Evolutionary conservation across 2,888 invertebrate genomes (phyloP).

Genomic region (Drosophila kambysellisi): DNA sequence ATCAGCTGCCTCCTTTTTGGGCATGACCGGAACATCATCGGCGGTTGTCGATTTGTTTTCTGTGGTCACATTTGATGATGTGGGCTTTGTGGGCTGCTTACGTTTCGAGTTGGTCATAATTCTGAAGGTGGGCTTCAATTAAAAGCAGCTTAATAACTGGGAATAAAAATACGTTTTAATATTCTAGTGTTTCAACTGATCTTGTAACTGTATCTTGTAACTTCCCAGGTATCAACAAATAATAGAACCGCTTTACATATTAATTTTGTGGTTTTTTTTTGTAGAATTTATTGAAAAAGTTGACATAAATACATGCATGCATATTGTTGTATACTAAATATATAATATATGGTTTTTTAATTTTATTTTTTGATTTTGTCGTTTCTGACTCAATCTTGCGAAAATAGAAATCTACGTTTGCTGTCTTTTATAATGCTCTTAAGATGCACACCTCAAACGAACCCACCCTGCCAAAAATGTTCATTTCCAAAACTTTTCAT

Average conservation of each 20-base stretch:
- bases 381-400: conserved; percentile 66
- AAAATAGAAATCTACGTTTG: conserved; percentile 78
- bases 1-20: background rate
- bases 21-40: background rate
- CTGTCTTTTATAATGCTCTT: conserved; percentile 31
- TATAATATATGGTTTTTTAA: conserved; percentile 80
- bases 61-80: conserved; percentile 8
- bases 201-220: background rate
- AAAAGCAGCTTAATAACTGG: background rate
- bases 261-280: conserved; percentile 45
- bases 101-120: conserved; percentile 68
- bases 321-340: conserved; percentile 84
- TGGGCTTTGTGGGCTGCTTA: conserved; percentile 48
- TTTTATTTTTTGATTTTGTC: conserved; percentile 55
- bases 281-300: conserved; percentile 84
- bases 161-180: background rate
- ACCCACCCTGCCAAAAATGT: conserved; percentile 12
- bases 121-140: background rate
- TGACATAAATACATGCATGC: conserved; percentile 85
- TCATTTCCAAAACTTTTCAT: conserved; percentile 15
- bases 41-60: conserved; percentile 1
- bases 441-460: conserved; percentile 31
- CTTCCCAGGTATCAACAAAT: background rate
- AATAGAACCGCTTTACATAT: background rate
- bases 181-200: background rate